These are phyloP conservation scores for Lithobates sylvaticus DNA, from an alignment of 2,797 vertebrate species.

Conservation along the genomic window DNA sequence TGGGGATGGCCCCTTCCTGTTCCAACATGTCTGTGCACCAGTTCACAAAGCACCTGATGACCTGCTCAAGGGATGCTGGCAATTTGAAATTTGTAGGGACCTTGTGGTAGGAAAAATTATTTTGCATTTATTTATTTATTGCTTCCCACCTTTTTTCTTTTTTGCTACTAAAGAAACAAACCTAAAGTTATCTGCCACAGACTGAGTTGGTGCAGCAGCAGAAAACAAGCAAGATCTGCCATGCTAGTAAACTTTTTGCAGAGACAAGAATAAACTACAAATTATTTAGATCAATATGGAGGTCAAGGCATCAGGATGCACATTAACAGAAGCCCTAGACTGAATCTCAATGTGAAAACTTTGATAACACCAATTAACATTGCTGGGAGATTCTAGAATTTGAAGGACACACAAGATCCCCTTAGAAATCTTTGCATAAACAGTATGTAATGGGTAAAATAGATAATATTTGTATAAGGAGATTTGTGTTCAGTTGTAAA, in stretches of 20 bases:
- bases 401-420: conserved; percentile 35
- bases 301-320: conserved; percentile 37
- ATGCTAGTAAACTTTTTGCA: conserved; percentile 25
- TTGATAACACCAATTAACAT: conserved; percentile 50
- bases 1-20: no score
- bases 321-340: conserved; percentile 32
- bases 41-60: no score
- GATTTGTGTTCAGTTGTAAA: background rate
- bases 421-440: conserved; percentile 16
- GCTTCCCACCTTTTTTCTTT: no score
- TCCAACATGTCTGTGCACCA: no score
- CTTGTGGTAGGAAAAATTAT: no score
- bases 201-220: conserved; percentile 1
- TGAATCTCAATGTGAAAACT: conserved; percentile 36
- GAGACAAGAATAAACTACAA: conserved; percentile 46
- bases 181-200: background rate
- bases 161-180: no score
- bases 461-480: background rate
- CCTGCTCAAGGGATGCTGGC: no score
- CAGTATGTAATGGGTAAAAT: background rate
- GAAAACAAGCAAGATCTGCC: conserved; percentile 12
- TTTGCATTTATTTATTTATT: no score
- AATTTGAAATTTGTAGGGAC: no score
- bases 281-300: conserved; percentile 54
- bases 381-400: conserved; percentile 24